Evolutionary conservation across 2,888 invertebrate genomes (phyloP).

Genomic region (Amaurobius ferox): DNA sequence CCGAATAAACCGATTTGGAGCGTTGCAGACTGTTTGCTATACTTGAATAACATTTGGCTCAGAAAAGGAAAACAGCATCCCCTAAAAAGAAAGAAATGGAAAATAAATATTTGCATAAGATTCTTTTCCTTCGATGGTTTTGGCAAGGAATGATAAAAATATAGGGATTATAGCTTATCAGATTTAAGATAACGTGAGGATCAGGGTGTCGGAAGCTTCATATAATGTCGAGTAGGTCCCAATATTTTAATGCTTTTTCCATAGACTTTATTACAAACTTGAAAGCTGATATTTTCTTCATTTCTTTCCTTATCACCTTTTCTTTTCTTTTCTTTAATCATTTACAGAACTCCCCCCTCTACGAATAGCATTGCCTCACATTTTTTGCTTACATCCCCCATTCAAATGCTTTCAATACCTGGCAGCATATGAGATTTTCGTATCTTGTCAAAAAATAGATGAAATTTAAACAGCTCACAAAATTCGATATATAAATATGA

Average conservation of each 20-base stretch:
- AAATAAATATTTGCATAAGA: conserved; percentile 68
- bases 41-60: conserved; percentile 59
- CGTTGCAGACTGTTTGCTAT: conserved; percentile 55
- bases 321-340: conserved; percentile 5
- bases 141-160: conserved; percentile 64
- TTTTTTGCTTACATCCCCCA: not conserved
- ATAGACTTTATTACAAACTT: conserved; percentile 64
- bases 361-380: not conserved
- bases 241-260: conserved; percentile 60
- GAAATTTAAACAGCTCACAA: conserved; percentile 13
- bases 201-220: conserved; percentile 18
- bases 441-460: conserved; percentile 11
- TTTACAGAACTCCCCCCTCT: not conserved
- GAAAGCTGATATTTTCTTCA: conserved; percentile 53
- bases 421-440: conserved; percentile 11
- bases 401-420: conserved; percentile 58
- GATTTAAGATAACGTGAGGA: conserved; percentile 47
- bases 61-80: conserved; percentile 65
- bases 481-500: conserved; percentile 3
- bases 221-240: conserved; percentile 13
- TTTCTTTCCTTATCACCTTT: conserved; percentile 20
- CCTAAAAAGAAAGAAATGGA: conserved; percentile 19
- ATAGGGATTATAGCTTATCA: conserved; percentile 64
- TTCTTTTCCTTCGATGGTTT: conserved; percentile 46
- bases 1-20: conserved; percentile 69